Percentiles rank a stretch among this genome's conserved stretches.
phyloP scores from a whole-genome alignment of 1,140 invertebrate genomes.

The Bombus consobrinus region DNA sequence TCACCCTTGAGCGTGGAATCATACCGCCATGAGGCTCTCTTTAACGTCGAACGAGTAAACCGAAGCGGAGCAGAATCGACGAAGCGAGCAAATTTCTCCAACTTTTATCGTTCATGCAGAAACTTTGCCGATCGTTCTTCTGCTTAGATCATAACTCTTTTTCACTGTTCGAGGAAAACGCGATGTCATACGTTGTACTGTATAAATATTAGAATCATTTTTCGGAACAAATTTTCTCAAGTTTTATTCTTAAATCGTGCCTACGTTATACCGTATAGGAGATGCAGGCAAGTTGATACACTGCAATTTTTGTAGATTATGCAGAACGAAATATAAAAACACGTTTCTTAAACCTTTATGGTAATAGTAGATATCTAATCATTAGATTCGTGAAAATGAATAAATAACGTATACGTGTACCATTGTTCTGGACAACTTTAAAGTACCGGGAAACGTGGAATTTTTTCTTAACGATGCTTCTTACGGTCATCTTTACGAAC shows the following conservation, averaged over 20 bases:
- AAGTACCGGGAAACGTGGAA: neutral
- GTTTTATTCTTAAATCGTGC: neutral
- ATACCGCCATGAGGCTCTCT: neutral
- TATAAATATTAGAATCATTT: too few species aligned
- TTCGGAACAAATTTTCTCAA: too few species aligned
- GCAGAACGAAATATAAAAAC: too few species aligned
- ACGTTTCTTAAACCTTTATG: too few species aligned
- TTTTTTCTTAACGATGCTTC: neutral
- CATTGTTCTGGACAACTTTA: too few species aligned
- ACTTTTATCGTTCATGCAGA: constrained; percentile 10
- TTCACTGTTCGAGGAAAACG: neutral
- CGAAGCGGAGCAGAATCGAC: neutral
- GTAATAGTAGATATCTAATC: too few species aligned
- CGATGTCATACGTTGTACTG: too few species aligned
- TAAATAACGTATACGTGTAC: too few species aligned
- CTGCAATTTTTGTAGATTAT: neutral
- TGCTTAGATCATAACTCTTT: neutral
- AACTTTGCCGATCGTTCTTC: neutral
- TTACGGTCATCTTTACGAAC: neutral
- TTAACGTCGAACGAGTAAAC: neutral
- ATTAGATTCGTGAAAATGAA: too few species aligned
- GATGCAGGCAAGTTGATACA: too few species aligned
- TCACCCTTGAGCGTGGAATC: neutral
- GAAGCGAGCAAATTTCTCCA: neutral
- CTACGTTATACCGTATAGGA: neutral